A percentile compares a stretch with the other conserved stretches of the same genome.
Evolutionary conservation across 64 coral and sea anemone species (phyloP).

Genomic region (Pocillopora damicornis): DNA sequence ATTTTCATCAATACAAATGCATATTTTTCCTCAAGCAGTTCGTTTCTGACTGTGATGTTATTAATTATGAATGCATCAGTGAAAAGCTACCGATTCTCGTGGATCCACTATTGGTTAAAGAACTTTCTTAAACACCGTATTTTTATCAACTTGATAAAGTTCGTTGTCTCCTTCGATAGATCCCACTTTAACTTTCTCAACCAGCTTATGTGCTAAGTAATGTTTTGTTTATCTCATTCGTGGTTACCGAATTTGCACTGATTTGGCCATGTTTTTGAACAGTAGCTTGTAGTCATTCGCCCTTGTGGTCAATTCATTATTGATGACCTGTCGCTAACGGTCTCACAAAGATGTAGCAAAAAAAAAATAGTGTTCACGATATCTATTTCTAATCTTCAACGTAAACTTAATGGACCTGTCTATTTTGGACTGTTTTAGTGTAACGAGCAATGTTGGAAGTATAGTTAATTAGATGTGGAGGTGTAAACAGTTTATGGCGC

Average conservation of each 20-base stretch:
- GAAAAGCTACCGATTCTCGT: background rate
- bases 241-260: background rate
- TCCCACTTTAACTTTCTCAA: background rate
- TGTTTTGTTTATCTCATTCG: background rate
- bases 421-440: background rate
- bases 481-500: too few relatives aligned
- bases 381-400: background rate
- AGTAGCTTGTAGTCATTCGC: background rate
- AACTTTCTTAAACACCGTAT: background rate
- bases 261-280: background rate
- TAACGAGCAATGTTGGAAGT: background rate
- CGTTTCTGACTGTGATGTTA: background rate
- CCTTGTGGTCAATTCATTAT: constrained; percentile 1
- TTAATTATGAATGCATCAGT: constrained; percentile 7
- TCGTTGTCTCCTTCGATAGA: too few relatives aligned
- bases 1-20: background rate
- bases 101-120: background rate
- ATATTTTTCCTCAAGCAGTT: background rate
- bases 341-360: background rate
- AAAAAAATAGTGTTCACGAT: background rate
- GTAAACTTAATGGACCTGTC: background rate
- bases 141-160: background rate
- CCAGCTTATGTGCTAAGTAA: background rate
- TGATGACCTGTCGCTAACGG: background rate
- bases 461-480: background rate